Base-by-base conservation (phyloP, 2,113 vertebrate species). In the Bufo gargarizans region DNA sequence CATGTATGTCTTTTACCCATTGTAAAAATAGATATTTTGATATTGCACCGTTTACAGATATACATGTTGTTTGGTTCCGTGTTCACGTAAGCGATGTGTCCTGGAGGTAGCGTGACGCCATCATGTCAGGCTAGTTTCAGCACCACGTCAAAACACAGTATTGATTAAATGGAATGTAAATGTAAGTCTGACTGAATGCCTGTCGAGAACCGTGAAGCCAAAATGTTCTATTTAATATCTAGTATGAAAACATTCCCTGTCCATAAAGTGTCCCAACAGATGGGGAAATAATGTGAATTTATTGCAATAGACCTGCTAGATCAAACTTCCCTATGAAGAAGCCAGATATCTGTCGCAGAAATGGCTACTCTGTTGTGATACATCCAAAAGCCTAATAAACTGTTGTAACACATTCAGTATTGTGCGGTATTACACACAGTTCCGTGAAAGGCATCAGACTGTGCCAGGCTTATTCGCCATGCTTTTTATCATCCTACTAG, bases 21-120 rank as follows among this genome's bases (percentile, higher is more conserved):
- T 92, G 89, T 93, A 90, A 92, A 94, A 91, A 90, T 86, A 91
- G 87, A 22, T 92, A 90, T 93, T 91, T 93, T 92, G 90, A 91
- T 93, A 93, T 94, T 95, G 93, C 92, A 94, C 94, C 94, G 91
- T 92, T 94, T 89, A 92, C 86, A 86, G 90, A 91, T 92, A 79
- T 91, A 86, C 91, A 90, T 94, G 11, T 93, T 91, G 91, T 90
- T 82, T 91, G 88, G 89, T 93, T 89, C 87, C 67, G 89, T 88
- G 80, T 85, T 72, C 11, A 59, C 76, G 86, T 53, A 45, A 61
- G 9, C 11, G 65, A 22, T 49, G 56, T 81, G 20, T 61, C 6
- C 19, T 5, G 33, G 56, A 20, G 17, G 22, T 78, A 22, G 50
- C 56, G 17, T 22, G 50, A 74, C 67, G 81, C 20, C 4, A 43